Evolutionary conservation across 2,113 vertebrate genomes (phyloP), one percentile per base, ranked within the genome.

Genomic region (Thalassarche chlororhynchos): DNA sequence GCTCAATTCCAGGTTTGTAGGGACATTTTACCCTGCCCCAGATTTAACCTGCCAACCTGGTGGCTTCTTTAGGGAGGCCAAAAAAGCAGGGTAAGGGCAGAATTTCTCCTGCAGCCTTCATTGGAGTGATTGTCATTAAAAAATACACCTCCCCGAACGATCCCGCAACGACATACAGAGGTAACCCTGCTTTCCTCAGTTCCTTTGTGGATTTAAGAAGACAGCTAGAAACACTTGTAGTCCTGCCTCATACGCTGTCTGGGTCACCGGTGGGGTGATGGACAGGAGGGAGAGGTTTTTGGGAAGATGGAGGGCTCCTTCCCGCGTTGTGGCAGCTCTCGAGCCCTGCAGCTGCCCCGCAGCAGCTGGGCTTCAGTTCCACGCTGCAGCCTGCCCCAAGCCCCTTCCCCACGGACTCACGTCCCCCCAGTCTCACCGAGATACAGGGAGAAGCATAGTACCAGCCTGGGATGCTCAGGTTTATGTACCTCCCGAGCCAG

Each of bases 171-270:
- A 19, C 13, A 25, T 14, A 28, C 7, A 12, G 3, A 52, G 10
- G 20, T 28, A 65, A n/a, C 8, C 3, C 61, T 31, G 32, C 12
- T 81, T 84, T 77, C 14, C 64, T 74, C 18, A 7, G 6, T 52
- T 72, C 10, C 16, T 68, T 21, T 13, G 8, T 24, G 55, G 74
- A 74, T 24, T 81, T 23, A 44, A 34, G 71, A 25, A 65, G 14
- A 21, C 3, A 29, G 23, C 32, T n/a, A 64, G 9, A 51, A 69
- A 55, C 3, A 5, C 52, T 52, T 60, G 21, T 26, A 64, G 14
- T 19, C 12, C 20, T 61, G 15, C 7, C 31, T 90, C 25, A 54
- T 17, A 23, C 0, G 1, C 8, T 1, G 1, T 24, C 32, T 68
- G 28, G 13, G 24, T 71, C 57, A 68, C 52, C 23, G 38, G 25